phyloP scores from a whole-genome alignment of 1,140 invertebrate genomes.

The Mizuhopecten yessoensis region DNA sequence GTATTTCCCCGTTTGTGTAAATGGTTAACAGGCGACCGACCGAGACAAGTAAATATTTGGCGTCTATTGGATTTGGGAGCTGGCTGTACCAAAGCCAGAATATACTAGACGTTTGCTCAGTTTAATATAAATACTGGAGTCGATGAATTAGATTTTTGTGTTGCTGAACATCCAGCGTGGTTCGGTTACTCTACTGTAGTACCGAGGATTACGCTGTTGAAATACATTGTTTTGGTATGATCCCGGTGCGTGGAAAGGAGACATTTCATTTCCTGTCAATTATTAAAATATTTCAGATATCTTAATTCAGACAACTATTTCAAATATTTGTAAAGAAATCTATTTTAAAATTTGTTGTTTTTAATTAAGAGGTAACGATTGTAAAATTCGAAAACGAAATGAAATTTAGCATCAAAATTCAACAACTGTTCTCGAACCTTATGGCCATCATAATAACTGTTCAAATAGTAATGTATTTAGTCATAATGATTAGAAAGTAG shows the following conservation, averaged over 20 bases:
- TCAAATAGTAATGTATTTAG: too few relatives aligned
- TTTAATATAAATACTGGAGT: conserved; percentile 36
- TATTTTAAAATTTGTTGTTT: too few relatives aligned
- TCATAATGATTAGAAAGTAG: too few relatives aligned
- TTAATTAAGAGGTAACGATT: too few relatives aligned
- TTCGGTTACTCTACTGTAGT: not conserved
- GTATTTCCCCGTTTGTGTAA: not conserved
- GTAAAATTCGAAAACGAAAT: too few relatives aligned
- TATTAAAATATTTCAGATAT: not conserved
- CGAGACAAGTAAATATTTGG: conserved; percentile 18
- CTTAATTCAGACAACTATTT: not conserved
- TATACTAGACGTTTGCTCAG: not conserved
- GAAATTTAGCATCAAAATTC: too few relatives aligned
- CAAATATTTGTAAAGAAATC: too few relatives aligned
- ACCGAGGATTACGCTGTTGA: not conserved
- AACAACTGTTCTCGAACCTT: too few relatives aligned
- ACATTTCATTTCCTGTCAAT: not conserved
- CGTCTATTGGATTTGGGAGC: not conserved
- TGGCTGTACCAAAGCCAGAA: not conserved
- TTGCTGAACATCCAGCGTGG: not conserved
- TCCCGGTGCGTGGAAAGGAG: not conserved
- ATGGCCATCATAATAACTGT: too few relatives aligned
- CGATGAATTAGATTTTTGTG: not conserved
- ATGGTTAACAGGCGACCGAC: not conserved
- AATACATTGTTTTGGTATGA: not conserved